Evolutionary conservation across 2,888 invertebrate species (phyloP), one percentile per base, ranked within the genome.

Genomic region (Sisyra terminalis): DNA sequence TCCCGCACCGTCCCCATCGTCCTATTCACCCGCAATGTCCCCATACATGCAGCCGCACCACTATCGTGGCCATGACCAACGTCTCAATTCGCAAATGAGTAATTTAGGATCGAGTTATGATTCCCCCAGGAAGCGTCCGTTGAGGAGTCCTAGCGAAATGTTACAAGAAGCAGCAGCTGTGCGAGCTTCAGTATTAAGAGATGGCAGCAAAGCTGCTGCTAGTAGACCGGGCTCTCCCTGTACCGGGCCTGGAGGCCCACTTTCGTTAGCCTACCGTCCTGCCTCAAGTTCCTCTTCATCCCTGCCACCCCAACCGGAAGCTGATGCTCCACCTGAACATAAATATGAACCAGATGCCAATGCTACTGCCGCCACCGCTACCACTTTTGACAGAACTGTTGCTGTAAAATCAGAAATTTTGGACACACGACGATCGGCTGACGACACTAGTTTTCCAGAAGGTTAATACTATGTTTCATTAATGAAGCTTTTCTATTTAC

Each of bases 151-250:
- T 24, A 63, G 56, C 50, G 66, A 75, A 58, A 70, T 65, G 58
- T 71, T 76, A 31, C 68, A 78, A 52, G 77, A 78, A 51, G 66
- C 71, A 15, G 61, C 67, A 17, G 62, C 65, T 10, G 58, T 56
- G 29, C 66, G 78, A 49, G 77, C 76, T 37, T 78, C 78, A 47
- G 80, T 80, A 13, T 57, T 80, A 50, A 64, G 79, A 45, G 79
- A 79, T 54, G 73, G 73, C 30, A 65, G 55, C 45, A 64, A 64
- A 49, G 64, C 60, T 50, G 64, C 55, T 47, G 57, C 60, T 32
- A 63, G 62, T 44, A 61, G 64, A 49, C 64, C 67, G 37, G 63
- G 63, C 46, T 69, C 69, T 31, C 63, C 67, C 31, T 60, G 68
- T 17, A 66, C 68, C 30, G 65, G 67, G 42, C 64, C 66, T 9